A percentile compares a stretch with the other conserved stretches of the same genome.
phyloP scores from a whole-genome alignment of 2,113 vertebrate species.

The Piprites chloris region DNA sequence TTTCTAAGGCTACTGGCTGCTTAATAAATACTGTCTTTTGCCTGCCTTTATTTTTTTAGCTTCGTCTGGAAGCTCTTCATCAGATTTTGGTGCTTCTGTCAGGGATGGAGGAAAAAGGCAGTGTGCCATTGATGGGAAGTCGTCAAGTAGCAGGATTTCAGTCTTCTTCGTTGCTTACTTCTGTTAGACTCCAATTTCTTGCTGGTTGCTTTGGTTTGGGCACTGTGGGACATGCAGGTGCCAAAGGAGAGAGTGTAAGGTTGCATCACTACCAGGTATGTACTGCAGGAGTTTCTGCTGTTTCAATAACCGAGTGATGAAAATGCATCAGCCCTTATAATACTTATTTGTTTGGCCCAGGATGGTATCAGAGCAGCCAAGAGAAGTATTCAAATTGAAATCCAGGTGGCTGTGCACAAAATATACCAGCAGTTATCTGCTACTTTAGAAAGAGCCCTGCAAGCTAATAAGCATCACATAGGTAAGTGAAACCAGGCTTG shows the following conservation, averaged over 20 bases:
- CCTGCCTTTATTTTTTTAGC: slow-evolving; percentile 68
- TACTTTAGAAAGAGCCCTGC: slow-evolving; percentile 90
- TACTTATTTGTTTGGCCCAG: slow-evolving; percentile 67
- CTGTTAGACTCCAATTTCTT: slow-evolving; percentile 93
- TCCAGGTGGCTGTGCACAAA: slow-evolving; percentile 94
- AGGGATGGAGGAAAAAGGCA: slow-evolving; percentile 96
- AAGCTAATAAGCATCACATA: slow-evolving; percentile 94
- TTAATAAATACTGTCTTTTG: not conserved
- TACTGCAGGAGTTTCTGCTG: not conserved
- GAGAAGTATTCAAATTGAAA: slow-evolving; percentile 90
- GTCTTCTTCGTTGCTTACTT: slow-evolving; percentile 90
- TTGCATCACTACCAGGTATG: slow-evolving; percentile 95
- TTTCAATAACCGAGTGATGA: not conserved
- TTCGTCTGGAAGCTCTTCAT: slow-evolving; percentile 94
- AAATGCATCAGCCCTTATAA: not conserved
- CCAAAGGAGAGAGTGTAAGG: slow-evolving; percentile 90
- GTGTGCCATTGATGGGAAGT: slow-evolving; percentile 68
- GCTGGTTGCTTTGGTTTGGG: slow-evolving; percentile 95
- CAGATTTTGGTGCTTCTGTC: slow-evolving; percentile 94
- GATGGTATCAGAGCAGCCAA: slow-evolving; percentile 94
- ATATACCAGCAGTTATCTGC: slow-evolving; percentile 97
- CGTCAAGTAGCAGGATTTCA: slow-evolving; percentile 80
- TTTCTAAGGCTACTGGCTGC: not conserved
- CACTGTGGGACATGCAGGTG: slow-evolving; percentile 80
- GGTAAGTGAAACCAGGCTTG: slow-evolving; percentile 73